These are phyloP conservation scores for Hemichromis elongatus DNA, from an alignment of 2,113 vertebrate species.

Conservation along the genomic window DNA sequence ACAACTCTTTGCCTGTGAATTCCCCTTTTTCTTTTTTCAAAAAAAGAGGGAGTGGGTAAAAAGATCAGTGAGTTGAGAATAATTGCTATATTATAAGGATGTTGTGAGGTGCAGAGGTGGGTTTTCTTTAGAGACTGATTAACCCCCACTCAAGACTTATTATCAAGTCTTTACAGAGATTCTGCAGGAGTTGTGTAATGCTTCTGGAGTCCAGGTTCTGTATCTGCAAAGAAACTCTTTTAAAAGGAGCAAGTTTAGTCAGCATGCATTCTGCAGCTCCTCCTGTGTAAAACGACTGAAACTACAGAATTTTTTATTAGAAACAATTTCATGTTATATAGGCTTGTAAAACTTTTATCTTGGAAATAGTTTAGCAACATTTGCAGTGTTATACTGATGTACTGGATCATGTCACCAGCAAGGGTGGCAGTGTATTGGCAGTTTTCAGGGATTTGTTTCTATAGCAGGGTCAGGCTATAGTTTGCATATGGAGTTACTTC, in stretches of 20 bases:
- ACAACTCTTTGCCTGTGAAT: not conserved
- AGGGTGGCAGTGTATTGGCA: not conserved
- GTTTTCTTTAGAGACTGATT: constrained; percentile 10
- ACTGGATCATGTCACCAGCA: not conserved
- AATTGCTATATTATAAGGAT: not conserved
- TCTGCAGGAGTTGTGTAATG: not conserved
- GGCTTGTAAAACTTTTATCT: not conserved
- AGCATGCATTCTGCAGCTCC: not conserved
- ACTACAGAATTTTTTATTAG: not conserved
- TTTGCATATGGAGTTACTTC: not conserved
- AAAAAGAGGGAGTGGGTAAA: not conserved
- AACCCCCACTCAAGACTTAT: not conserved
- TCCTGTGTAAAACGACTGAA: not conserved
- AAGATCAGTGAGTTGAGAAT: not conserved
- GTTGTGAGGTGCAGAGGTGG: not conserved
- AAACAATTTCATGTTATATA: not conserved
- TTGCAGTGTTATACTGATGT: not conserved
- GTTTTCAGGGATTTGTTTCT: not conserved
- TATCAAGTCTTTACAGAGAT: not conserved
- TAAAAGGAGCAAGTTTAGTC: not conserved
- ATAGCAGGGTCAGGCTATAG: not conserved
- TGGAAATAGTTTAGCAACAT: not conserved
- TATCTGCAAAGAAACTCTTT: not conserved
- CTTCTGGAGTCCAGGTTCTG: not conserved
- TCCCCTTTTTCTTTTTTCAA: not conserved